A percentile compares a stretch with the other conserved stretches of the same genome.
Conservation (phyloP, 2,888 invertebrate species). For the Sussaba pulchella region DNA sequence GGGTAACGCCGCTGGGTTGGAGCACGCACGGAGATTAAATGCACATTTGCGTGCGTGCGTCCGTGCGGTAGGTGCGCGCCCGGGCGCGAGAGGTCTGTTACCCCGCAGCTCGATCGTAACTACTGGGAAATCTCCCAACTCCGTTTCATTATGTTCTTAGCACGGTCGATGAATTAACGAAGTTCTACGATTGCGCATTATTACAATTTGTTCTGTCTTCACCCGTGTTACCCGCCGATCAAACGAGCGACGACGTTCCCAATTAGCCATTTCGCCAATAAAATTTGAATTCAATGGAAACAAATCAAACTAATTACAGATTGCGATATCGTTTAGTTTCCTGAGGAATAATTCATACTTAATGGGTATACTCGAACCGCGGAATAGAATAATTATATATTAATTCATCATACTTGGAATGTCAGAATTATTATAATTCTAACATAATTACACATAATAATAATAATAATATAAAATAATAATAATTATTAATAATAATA, state of each 20-base stretch:
- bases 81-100: constrained; percentile 39
- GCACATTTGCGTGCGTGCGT: constrained; percentile 54
- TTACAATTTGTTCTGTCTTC: background rate
- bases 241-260: background rate
- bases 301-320: background rate
- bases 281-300: background rate
- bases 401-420: constrained; percentile 17
- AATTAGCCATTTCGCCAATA: background rate
- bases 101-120: constrained; percentile 21
- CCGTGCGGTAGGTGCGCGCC: constrained; percentile 14
- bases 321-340: background rate
- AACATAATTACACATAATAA: too few relatives aligned
- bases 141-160: background rate
- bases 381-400: constrained; percentile 7
- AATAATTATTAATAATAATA: too few relatives aligned
- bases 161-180: constrained; percentile 3
- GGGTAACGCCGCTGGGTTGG: background rate
- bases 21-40: constrained; percentile 49
- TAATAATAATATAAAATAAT: constrained; percentile 2
- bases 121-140: constrained; percentile 26
- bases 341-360: background rate
- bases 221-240: background rate
- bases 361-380: background rate
- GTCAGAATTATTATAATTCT: constrained; percentile 31
- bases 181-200: background rate